A percentile compares a stretch with the other conserved stretches of the same genome.
Evolutionary conservation across 1,140 invertebrate genomes (phyloP).

Genomic region (Agraylea sexmaculata): DNA sequence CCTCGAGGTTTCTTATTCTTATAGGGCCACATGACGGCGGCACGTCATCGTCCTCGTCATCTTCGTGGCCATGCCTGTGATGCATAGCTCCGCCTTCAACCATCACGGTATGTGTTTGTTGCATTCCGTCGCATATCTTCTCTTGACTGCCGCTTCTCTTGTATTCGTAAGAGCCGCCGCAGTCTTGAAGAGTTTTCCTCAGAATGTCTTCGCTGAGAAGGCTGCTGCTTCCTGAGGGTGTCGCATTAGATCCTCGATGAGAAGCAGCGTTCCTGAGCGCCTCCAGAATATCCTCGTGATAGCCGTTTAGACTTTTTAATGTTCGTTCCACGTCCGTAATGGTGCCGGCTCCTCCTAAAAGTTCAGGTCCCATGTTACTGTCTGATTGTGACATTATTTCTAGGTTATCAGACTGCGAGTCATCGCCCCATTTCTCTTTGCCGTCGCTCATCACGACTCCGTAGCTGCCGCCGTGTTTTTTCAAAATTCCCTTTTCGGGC

Average conservation of each 20-base stretch:
- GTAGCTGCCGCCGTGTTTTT: conserved; percentile 67
- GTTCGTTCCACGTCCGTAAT: conserved; percentile 70
- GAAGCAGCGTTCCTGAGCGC: conserved; percentile 69
- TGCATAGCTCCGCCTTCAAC: conserved; percentile 22
- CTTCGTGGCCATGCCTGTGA: conserved; percentile 29
- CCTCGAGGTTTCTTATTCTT: conserved; percentile 80
- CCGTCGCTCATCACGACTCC: conserved; percentile 54
- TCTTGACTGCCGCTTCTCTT: conserved; percentile 52
- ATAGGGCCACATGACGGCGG: conserved; percentile 60
- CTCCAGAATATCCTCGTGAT: conserved; percentile 84
- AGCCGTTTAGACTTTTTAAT: conserved; percentile 78
- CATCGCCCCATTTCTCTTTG: conserved; percentile 57
- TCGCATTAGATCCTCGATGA: conserved; percentile 49
- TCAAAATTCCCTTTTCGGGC: conserved; percentile 81
- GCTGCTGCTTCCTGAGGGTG: conserved; percentile 47
- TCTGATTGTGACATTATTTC: conserved; percentile 58
- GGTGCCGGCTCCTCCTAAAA: conserved; percentile 42
- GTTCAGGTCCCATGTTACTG: conserved; percentile 41
- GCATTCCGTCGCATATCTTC: conserved; percentile 52
- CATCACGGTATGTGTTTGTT: conserved; percentile 33
- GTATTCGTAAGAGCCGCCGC: conserved; percentile 42
- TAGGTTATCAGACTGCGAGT: conserved; percentile 59
- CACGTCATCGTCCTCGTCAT: conserved; percentile 58
- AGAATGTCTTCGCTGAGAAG: conserved; percentile 49
- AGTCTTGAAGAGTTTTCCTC: conserved; percentile 54